Evolutionary conservation across 2,888 invertebrate genomes (phyloP).

Genomic region (Drosophila koepferae): DNA sequence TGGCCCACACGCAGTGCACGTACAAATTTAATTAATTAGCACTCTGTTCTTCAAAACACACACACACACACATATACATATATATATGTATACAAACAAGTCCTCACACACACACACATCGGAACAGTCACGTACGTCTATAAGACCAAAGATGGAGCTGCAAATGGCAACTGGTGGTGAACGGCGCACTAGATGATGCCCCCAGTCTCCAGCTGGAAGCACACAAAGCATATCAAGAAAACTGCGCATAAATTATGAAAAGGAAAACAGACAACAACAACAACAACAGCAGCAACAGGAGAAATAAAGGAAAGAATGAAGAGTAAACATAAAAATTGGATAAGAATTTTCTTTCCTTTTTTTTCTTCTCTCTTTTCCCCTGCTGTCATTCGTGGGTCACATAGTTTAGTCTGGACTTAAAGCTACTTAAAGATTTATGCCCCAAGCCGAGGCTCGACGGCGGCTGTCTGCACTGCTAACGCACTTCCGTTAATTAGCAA

Average conservation of each 20-base stretch:
- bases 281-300: constrained; percentile 5
- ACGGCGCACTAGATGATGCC: constrained; percentile 17
- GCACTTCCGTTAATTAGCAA: constrained; percentile 66
- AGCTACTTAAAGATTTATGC: constrained; percentile 67
- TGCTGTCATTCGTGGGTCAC: constrained; percentile 8
- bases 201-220: constrained; percentile 10
- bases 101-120: neutral
- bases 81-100: neutral
- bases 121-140: constrained; percentile 61
- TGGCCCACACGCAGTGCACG: constrained; percentile 63
- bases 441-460: constrained; percentile 3
- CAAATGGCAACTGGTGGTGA: constrained; percentile 39
- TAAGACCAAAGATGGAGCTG: constrained; percentile 18
- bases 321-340: constrained; percentile 59
- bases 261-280: constrained; percentile 35
- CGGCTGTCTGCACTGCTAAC: constrained; percentile 13
- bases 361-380: neutral
- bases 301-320: neutral
- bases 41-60: constrained; percentile 71
- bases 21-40: constrained; percentile 79
- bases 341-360: constrained; percentile 26
- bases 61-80: constrained; percentile 28
- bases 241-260: constrained; percentile 74
- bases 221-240: constrained; percentile 57
- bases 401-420: constrained; percentile 41